Conservation (phyloP, 2,797 vertebrate genomes). For the Liasis olivaceus region DNA sequence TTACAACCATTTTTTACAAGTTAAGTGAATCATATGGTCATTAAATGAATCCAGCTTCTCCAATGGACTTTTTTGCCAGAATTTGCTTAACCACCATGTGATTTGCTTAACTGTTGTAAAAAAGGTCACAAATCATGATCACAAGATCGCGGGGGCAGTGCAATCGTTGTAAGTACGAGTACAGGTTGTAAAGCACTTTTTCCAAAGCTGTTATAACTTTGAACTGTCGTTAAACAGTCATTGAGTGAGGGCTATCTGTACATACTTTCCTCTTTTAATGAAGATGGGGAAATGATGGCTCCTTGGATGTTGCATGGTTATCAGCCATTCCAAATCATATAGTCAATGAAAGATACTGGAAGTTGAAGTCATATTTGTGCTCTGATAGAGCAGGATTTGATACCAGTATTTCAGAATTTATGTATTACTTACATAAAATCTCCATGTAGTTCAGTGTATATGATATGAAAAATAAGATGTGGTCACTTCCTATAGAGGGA, state of each 20-base stretch:
- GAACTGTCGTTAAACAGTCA: too few species aligned
- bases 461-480: not conserved
- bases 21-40: too few species aligned
- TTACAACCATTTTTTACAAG: too few species aligned
- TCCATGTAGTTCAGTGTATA: not conserved
- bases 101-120: too few species aligned
- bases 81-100: too few species aligned
- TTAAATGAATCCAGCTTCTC: too few species aligned
- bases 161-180: too few species aligned
- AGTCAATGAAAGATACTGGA: not conserved
- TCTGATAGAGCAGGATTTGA: not conserved
- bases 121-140: too few species aligned
- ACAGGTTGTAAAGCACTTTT: too few species aligned
- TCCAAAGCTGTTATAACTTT: too few species aligned
- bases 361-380: not conserved
- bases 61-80: too few species aligned
- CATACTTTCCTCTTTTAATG: not conserved
- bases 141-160: too few species aligned
- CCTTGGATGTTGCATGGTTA: not conserved
- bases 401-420: not conserved
- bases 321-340: not conserved
- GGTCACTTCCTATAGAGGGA: not conserved
- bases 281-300: not conserved
- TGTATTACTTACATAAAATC: not conserved
- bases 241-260: not conserved